Evolutionary conservation across 2,888 invertebrate species (phyloP), one percentile per base, ranked within the genome.

Genomic region (Hyppa rectilinea): DNA sequence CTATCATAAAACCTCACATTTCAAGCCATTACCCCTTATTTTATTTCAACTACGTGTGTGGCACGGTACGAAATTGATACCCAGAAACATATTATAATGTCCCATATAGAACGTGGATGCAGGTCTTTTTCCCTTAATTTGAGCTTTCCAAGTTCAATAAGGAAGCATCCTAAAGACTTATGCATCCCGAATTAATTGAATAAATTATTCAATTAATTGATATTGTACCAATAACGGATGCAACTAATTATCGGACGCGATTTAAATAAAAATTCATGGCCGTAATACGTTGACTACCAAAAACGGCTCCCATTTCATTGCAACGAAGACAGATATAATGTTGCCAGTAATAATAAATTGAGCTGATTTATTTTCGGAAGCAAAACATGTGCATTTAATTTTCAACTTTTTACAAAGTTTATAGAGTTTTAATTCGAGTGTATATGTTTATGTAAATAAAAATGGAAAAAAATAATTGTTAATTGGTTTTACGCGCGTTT

Each of bases 271-370:
- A 76, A 65, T 52, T 62, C 43, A 79, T 75, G 58, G 2, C 34
- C 59, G 26, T 70, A 65, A 75, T 76, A 73, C 31, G 62, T 79
- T 71, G 71, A 63, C 71, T 80, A 84, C 77, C 85, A 72, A 82
- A 82, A 77, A 77, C 67, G 85, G 80, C 60, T 59, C 23, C 66
- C 66, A 61, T 75, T 84, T 81, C 58, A 84, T 79, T 78, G 77
- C 76, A 62, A 55, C 67, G 80, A 78, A 68, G 82, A 85, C 78
- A 79, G 84, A 77, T 75, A 79, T 81, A 85, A 80, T 75, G 78
- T 78, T 81, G 77, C 68, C 73, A 67, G 81, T 63, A 75, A 78
- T 83, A 87, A 83, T 78, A 79, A 80, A 84, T 70, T 71, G 60
- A 50, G 36, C 17, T 59, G 63, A 80, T 79, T 79, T 82, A 80